phyloP scores from a whole-genome alignment of 1,140 invertebrate species.

The Nylanderia fulva region DNA sequence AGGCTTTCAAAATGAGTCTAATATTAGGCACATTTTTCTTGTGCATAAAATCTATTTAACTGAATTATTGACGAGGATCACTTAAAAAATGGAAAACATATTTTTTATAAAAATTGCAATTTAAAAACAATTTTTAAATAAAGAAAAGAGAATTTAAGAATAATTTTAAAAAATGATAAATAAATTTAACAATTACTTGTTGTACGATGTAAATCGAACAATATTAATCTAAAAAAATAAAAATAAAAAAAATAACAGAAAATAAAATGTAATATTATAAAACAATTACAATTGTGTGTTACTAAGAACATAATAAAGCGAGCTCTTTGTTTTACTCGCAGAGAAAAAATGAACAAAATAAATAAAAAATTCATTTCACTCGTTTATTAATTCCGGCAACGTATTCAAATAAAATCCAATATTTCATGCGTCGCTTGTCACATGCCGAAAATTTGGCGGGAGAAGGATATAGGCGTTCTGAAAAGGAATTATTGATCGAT shows the following conservation, averaged over 20 bases:
- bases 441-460: background rate
- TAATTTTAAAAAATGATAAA: too few species aligned
- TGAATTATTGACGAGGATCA: too few species aligned
- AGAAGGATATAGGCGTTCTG: slow-evolving; percentile 33
- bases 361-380: background rate
- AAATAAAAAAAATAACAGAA: background rate
- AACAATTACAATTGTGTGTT: background rate
- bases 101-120: background rate
- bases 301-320: background rate
- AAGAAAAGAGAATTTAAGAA: too few species aligned
- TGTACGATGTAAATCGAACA: background rate
- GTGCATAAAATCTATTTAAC: too few species aligned
- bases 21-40: too few species aligned
- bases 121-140: background rate
- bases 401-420: background rate
- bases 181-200: too few species aligned
- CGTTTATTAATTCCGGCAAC: background rate
- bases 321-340: background rate
- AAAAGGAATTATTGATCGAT: slow-evolving; percentile 52
- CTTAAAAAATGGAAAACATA: background rate
- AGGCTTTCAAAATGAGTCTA: too few species aligned
- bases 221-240: background rate
- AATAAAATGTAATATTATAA: background rate
- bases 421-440: background rate
- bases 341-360: background rate